phyloP scores from a whole-genome alignment of 2,888 invertebrate genomes.

The Bhutanitis thaidina region DNA sequence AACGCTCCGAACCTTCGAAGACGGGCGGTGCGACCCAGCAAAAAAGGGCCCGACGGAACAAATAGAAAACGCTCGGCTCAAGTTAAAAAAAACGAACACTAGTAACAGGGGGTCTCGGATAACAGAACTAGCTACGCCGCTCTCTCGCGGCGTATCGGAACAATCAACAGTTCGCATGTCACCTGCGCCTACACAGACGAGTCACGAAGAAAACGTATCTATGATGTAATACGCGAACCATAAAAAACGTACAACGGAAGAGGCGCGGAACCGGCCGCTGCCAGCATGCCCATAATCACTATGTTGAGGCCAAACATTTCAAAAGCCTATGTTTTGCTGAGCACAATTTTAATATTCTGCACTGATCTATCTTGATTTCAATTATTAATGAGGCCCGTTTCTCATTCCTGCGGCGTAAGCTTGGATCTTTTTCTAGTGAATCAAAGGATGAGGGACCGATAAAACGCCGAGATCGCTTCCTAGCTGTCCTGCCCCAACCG shows the following conservation, averaged over 20 bases:
- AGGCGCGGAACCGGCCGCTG: conserved; percentile 57
- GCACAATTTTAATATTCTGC: conserved; percentile 41
- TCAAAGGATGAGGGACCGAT: conserved; percentile 41
- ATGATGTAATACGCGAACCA: conserved; percentile 64
- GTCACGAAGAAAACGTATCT: conserved; percentile 43
- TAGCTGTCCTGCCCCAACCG: conserved; percentile 43
- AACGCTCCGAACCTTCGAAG: conserved; percentile 68
- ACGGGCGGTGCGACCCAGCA: conserved; percentile 65
- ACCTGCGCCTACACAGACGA: conserved; percentile 70
- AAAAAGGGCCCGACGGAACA: conserved; percentile 75
- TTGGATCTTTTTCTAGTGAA: conserved; percentile 43
- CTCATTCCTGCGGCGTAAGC: conserved; percentile 38
- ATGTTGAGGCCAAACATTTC: neutral
- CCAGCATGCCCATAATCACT: conserved; percentile 49
- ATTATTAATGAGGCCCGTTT: conserved; percentile 49
- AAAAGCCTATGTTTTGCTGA: neutral
- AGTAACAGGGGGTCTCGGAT: conserved; percentile 65
- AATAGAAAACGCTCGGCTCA: conserved; percentile 66
- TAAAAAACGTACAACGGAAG: conserved; percentile 63
- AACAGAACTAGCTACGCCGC: conserved; percentile 61
- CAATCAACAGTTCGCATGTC: conserved; percentile 64
- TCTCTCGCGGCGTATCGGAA: conserved; percentile 37
- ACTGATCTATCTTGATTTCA: conserved; percentile 40
- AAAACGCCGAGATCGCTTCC: conserved; percentile 49
- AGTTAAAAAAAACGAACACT: conserved; percentile 57